These are phyloP conservation scores for Cryptophagus acutangulus DNA, from an alignment of 2,888 invertebrate genomes.

Conservation along the genomic window DNA sequence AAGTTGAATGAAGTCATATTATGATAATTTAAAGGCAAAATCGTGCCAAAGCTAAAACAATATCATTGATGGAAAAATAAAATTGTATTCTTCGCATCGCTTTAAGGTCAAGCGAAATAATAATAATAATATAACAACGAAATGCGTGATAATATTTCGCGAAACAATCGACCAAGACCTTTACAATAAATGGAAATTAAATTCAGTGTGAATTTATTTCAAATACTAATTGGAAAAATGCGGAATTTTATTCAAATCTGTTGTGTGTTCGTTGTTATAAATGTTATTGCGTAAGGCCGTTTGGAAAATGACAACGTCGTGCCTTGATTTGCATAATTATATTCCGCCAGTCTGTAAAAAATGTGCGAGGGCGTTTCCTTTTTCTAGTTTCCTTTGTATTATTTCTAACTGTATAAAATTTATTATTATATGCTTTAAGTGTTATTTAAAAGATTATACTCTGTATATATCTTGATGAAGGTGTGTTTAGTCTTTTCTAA, in stretches of 20 bases:
- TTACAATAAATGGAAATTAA: constrained; percentile 4
- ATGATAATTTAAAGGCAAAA: constrained; percentile 12
- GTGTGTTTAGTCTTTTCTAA: constrained; percentile 19
- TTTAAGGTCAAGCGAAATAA: not conserved
- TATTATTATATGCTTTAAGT: constrained; percentile 23
- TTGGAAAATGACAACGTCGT: constrained; percentile 30
- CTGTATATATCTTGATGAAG: constrained; percentile 18
- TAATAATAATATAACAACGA: constrained; percentile 8
- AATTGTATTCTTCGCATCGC: constrained; percentile 2
- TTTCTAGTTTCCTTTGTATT: constrained; percentile 26
- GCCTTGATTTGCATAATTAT: constrained; percentile 28
- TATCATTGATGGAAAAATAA: constrained; percentile 11
- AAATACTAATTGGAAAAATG: constrained; percentile 9
- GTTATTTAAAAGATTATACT: constrained; percentile 22
- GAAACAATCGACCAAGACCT: constrained; percentile 11
- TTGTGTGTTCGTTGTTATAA: constrained; percentile 1
- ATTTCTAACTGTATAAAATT: constrained; percentile 25
- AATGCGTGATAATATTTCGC: constrained; percentile 15
- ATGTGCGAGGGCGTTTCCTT: constrained; percentile 26
- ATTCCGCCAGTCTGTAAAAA: constrained; percentile 24
- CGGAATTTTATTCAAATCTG: constrained; percentile 1
- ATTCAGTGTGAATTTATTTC: constrained; percentile 4
- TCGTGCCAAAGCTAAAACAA: constrained; percentile 17
- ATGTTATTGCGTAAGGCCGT: constrained; percentile 25
- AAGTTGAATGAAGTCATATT: constrained; percentile 18